A percentile compares a stretch with the other conserved stretches of the same genome.
These are phyloP conservation scores for Nowickia ferox DNA, from an alignment of 2,888 invertebrate genomes.

Conservation along the genomic window DNA sequence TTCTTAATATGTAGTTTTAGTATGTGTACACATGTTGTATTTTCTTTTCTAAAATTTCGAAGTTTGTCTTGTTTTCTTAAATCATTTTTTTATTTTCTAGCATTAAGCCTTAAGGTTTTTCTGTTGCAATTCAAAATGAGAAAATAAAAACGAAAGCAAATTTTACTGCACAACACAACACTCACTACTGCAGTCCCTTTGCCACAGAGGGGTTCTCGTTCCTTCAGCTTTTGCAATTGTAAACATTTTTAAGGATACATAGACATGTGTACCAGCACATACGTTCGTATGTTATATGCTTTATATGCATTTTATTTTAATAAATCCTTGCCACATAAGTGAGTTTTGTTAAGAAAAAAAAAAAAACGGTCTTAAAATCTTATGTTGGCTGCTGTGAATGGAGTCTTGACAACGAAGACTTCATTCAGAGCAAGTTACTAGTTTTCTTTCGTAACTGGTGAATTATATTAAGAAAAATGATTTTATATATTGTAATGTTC, in stretches of 20 bases:
- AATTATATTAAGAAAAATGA: conserved; percentile 50
- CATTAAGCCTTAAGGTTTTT: conserved; percentile 50
- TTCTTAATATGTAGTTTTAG: too few species aligned
- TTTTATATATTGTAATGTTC: conserved; percentile 34
- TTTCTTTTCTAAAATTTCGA: not conserved
- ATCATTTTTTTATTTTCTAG: not conserved
- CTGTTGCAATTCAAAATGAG: conserved; percentile 10
- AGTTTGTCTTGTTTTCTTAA: not conserved
- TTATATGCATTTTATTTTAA: not conserved
- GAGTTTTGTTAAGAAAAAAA: not conserved
- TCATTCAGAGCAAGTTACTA: conserved; percentile 19
- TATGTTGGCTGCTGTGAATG: conserved; percentile 18
- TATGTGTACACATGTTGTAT: too few species aligned
- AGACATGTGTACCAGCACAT: not conserved
- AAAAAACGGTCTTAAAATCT: conserved; percentile 21
- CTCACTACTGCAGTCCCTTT: not conserved
- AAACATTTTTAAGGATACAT: conserved; percentile 1
- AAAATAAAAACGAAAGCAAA: conserved; percentile 21
- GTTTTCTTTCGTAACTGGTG: not conserved
- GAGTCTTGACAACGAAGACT: conserved; percentile 17
- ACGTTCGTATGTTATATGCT: not conserved
- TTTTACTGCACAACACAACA: not conserved
- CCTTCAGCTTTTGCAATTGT: not conserved
- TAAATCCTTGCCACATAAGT: conserved; percentile 8
- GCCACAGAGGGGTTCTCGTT: not conserved